Base-by-base conservation (phyloP, 2,113 vertebrate genomes). In the Takifugu flavidus region DNA sequence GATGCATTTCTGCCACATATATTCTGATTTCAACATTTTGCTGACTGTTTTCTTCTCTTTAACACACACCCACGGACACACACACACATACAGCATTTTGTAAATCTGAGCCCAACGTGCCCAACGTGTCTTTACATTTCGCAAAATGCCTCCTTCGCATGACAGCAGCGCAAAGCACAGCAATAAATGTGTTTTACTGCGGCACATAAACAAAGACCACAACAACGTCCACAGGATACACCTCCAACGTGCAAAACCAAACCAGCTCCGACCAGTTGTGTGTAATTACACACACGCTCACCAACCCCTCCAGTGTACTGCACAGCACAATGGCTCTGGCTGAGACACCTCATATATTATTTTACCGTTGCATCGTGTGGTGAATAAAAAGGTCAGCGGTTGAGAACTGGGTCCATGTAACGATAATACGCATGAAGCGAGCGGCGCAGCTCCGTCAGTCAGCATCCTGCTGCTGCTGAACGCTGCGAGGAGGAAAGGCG, bases 381-480 rank as follows among this genome's bases (percentile, higher is more conserved):
- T 75, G 79, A 78, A 80, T 83, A 82, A 85, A 88, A 88, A 88
- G 84, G 86, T 88, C 84, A 88, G 68, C 60, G 75, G 81, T 74
- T 77, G 86, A 79, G 77, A 85, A 83, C 65, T 65, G 74, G 71
- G 71, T 79, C 82, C 74, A 77, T 78, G 86, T 74, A 85, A 83
- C 82, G 83, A 83, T 83, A 82, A 83, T 80, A 85, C 80, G 82
- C 79, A 85, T 83, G 78, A 76, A 75, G 52, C 72, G 72, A 71
- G 72, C 71, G 13, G 49, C 63, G 82, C 83, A 78, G 82, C 67
- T 54, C 70, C 53, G 67, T 83, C 75, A 77, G 77, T 83, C 78
- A 74, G 75, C 74, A 65, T 55, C 67, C 60, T 63, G 76, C 66
- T 31, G 75, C 66, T 31, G 75, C 63, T 65, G 59, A 74, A 34